These are phyloP conservation scores for Spodoptera picta DNA, from an alignment of 2,888 invertebrate species.

Conservation along the genomic window DNA sequence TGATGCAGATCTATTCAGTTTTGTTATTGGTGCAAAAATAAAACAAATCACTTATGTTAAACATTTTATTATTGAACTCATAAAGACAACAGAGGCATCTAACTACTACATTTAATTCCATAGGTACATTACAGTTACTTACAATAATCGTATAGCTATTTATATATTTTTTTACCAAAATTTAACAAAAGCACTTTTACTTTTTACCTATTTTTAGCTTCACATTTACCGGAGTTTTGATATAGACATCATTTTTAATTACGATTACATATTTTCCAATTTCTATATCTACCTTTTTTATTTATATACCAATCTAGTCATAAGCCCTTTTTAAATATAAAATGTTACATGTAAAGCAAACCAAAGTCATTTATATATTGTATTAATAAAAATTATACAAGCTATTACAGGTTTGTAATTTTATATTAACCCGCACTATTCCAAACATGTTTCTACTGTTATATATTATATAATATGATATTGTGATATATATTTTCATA, in stretches of 20 bases:
- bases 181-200: constrained; percentile 36
- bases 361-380: constrained; percentile 15
- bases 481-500: background rate
- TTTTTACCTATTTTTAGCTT: constrained; percentile 35
- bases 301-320: constrained; percentile 45
- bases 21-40: constrained; percentile 8
- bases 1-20: too few relatives aligned
- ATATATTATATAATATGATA: background rate
- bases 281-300: constrained; percentile 53
- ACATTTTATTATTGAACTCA: constrained; percentile 74
- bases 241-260: constrained; percentile 65
- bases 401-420: constrained; percentile 1
- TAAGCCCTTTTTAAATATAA: constrained; percentile 49
- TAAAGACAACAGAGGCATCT: constrained; percentile 71
- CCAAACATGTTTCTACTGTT: background rate
- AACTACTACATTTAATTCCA: constrained; percentile 73
- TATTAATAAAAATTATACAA: background rate
- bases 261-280: constrained; percentile 23
- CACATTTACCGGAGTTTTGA: constrained; percentile 74
- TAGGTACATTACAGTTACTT: constrained; percentile 75
- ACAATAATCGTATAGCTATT: constrained; percentile 47
- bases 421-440: background rate
- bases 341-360: constrained; percentile 43
- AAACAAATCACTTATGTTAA: constrained; percentile 54
- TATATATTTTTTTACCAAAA: constrained; percentile 41